phyloP scores from a whole-genome alignment of 2,797 vertebrate genomes.

The Eulemur coronatus region DNA sequence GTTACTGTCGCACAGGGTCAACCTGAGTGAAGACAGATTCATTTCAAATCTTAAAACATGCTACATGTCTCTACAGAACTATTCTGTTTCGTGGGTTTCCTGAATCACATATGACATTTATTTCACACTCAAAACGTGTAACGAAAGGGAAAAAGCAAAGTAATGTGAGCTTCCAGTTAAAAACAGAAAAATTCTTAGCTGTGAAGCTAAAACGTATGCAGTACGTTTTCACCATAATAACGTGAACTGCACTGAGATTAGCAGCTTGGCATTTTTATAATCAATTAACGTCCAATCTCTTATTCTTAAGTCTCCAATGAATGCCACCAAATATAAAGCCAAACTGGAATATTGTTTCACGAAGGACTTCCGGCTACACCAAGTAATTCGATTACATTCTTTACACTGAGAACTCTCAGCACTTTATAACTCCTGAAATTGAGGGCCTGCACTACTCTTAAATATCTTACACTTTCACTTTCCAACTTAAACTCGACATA shows the following conservation, averaged over 20 bases:
- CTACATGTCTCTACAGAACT: neutral
- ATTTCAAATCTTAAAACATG: neutral
- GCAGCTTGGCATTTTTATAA: neutral
- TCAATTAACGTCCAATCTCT: neutral
- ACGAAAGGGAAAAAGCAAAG: neutral
- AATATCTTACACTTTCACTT: slow-evolving; percentile 52
- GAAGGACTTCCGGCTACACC: neutral
- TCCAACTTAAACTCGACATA: neutral
- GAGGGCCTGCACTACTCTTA: neutral
- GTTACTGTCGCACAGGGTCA: neutral
- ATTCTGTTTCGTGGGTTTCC: neutral
- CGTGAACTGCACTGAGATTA: neutral
- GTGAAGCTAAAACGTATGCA: neutral
- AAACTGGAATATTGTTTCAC: neutral
- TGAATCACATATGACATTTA: neutral
- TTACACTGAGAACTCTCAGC: neutral
- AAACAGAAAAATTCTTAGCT: neutral
- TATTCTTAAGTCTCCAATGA: neutral
- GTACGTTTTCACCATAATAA: neutral
- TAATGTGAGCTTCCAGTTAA: neutral
- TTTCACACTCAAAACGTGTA: neutral
- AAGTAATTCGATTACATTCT: neutral
- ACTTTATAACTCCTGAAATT: neutral
- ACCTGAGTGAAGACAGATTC: neutral
- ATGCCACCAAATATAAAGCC: neutral